These are phyloP conservation scores for Gobionotothen gibberifrons DNA, from an alignment of 2,797 vertebrate species.

Conservation along the genomic window DNA sequence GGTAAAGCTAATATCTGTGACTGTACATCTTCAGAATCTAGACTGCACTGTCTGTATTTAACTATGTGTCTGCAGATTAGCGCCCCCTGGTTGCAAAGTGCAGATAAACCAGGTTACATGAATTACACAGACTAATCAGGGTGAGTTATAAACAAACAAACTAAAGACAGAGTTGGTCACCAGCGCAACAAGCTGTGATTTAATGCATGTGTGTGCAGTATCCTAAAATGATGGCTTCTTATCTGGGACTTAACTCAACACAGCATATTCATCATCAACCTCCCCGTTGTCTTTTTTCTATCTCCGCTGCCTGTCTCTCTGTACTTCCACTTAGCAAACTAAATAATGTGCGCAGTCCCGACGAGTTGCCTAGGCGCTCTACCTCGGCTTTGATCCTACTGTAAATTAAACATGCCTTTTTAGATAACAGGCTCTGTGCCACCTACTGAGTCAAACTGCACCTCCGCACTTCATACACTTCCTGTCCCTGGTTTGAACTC, in stretches of 20 bases:
- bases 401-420: slow-evolving; percentile 73
- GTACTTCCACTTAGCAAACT: slow-evolving; percentile 45
- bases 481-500: slow-evolving; percentile 67
- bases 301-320: slow-evolving; percentile 22
- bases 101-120: not conserved
- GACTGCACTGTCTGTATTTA: not conserved
- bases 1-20: not conserved
- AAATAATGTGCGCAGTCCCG: slow-evolving; percentile 20
- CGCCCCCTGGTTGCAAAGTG: slow-evolving; percentile 41
- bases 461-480: slow-evolving; percentile 31
- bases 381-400: slow-evolving; percentile 63
- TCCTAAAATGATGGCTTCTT: slow-evolving; percentile 25
- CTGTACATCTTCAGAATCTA: not conserved
- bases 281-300: slow-evolving; percentile 14
- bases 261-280: slow-evolving; percentile 34
- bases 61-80: slow-evolving; percentile 35
- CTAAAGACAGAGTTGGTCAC: slow-evolving; percentile 17
- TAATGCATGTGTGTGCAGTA: not conserved
- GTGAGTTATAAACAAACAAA: slow-evolving; percentile 28
- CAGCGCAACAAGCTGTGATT: slow-evolving; percentile 26
- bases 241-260: slow-evolving; percentile 27
- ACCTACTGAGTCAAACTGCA: slow-evolving; percentile 52
- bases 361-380: slow-evolving; percentile 15
- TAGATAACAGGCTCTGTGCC: slow-evolving; percentile 63
- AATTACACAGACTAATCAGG: not conserved